A percentile compares a stretch with the other conserved stretches of the same genome.
Evolutionary conservation across 2,888 invertebrate species (phyloP).

Genomic region (Drosophila peninsularis): DNA sequence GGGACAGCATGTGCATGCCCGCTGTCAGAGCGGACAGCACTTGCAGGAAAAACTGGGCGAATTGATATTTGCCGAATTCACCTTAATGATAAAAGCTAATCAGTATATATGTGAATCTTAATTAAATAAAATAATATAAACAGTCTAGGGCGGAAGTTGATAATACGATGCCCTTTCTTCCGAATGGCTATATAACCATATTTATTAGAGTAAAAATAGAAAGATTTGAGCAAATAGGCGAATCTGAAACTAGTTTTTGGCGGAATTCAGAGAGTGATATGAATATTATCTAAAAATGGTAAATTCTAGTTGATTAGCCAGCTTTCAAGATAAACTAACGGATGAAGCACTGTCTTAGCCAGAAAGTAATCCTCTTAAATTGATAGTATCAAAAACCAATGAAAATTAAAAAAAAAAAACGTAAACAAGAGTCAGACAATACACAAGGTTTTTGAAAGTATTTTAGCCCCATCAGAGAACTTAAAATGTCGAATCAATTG

Average conservation of each 20-base stretch:
- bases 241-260: background rate
- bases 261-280: no score
- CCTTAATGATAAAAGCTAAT: constrained; percentile 85
- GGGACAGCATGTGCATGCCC: constrained; percentile 91
- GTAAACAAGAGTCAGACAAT: background rate
- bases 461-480: background rate
- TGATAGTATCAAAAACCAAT: background rate
- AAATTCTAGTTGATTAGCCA: background rate
- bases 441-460: no score
- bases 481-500: background rate
- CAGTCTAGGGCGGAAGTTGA: background rate
- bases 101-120: background rate
- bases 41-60: constrained; percentile 91
- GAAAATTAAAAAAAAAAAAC: background rate
- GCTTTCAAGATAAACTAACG: background rate
- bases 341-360: no score
- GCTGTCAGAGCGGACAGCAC: constrained; percentile 91
- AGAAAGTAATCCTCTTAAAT: background rate
- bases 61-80: constrained; percentile 93
- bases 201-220: background rate
- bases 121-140: background rate
- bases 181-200: background rate
- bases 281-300: background rate
- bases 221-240: background rate
- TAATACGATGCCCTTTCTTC: background rate